Evolutionary conservation across 1,140 invertebrate genomes (phyloP).

Genomic region (Drosophila tani): DNA sequence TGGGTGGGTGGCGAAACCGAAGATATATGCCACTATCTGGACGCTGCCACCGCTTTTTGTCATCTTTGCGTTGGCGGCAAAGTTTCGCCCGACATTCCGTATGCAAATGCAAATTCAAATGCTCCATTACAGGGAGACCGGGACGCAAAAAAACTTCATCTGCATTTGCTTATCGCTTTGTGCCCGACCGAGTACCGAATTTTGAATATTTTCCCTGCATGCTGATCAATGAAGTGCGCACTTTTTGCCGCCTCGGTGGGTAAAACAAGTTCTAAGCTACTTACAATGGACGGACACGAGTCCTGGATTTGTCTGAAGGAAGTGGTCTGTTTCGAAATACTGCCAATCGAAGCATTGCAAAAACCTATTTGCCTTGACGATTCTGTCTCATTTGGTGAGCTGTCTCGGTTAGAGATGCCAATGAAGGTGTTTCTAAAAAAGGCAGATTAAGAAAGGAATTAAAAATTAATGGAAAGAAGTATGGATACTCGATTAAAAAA

Average conservation of each 20-base stretch:
- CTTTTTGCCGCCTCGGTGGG: conserved; percentile 40
- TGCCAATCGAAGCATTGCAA: conserved; percentile 16
- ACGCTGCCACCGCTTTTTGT: conserved; percentile 23
- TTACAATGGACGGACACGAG: conserved; percentile 37
- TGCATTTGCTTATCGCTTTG: conserved; percentile 69
- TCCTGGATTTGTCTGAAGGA: conserved; percentile 13
- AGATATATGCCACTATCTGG: conserved; percentile 28
- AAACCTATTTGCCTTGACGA: conserved; percentile 28
- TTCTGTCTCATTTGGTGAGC: not conserved
- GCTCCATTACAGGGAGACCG: conserved; percentile 56
- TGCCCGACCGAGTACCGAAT: conserved; percentile 55
- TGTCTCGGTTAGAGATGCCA: not conserved
- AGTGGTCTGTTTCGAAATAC: conserved; percentile 19
- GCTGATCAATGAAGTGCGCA: conserved; percentile 69
- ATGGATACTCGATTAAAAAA: too few relatives aligned
- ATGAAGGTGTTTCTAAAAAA: not conserved
- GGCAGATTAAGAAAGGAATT: not conserved
- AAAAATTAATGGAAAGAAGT: not conserved
- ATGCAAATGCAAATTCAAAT: conserved; percentile 71
- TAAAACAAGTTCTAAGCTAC: conserved; percentile 65
- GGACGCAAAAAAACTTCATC: conserved; percentile 40
- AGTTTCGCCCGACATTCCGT: conserved; percentile 42
- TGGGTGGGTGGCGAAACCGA: conserved; percentile 1
- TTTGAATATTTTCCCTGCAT: conserved; percentile 62
- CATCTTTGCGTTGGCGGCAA: conserved; percentile 40